Percentiles rank a stretch among this genome's conserved stretches.
phyloP scores from a whole-genome alignment of 2,888 invertebrate genomes.

The Cephus sareptanus region DNA sequence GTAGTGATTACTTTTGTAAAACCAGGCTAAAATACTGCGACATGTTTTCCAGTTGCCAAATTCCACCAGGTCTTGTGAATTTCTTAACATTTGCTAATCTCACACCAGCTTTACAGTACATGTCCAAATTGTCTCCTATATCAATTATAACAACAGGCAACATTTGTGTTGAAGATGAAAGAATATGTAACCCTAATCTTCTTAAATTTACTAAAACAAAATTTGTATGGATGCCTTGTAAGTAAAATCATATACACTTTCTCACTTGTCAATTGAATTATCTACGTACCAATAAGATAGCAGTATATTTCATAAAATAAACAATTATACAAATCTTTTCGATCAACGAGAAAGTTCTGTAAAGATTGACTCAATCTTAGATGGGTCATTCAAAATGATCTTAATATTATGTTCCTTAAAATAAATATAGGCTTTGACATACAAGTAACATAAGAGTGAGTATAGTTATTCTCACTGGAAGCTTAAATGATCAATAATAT shows the following conservation, averaged over 20 bases:
- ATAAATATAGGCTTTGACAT: not conserved
- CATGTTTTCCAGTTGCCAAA: constrained; percentile 29
- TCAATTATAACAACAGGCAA: not conserved
- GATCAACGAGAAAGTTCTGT: not conserved
- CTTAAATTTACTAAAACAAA: not conserved
- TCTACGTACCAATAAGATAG: not conserved
- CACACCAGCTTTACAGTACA: not conserved
- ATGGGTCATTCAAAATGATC: not conserved
- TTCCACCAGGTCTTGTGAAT: constrained; percentile 33
- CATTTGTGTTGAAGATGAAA: not conserved
- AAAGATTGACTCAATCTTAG: not conserved
- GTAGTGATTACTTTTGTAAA: constrained; percentile 6
- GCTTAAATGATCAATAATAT: not conserved
- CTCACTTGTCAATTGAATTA: not conserved
- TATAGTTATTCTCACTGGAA: not conserved
- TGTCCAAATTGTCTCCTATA: not conserved
- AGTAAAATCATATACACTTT: not conserved
- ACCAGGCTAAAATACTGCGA: constrained; percentile 30
- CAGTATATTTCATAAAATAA: not conserved
- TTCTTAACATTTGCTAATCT: constrained; percentile 25
- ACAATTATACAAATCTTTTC: not conserved
- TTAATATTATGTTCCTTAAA: not conserved
- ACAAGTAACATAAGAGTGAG: not conserved
- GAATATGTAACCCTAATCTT: not conserved
- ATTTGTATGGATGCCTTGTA: not conserved